Percentiles rank a stretch among this genome's conserved stretches.
Conservation (phyloP, 2,888 invertebrate species). For the Campoplex capitator region DNA sequence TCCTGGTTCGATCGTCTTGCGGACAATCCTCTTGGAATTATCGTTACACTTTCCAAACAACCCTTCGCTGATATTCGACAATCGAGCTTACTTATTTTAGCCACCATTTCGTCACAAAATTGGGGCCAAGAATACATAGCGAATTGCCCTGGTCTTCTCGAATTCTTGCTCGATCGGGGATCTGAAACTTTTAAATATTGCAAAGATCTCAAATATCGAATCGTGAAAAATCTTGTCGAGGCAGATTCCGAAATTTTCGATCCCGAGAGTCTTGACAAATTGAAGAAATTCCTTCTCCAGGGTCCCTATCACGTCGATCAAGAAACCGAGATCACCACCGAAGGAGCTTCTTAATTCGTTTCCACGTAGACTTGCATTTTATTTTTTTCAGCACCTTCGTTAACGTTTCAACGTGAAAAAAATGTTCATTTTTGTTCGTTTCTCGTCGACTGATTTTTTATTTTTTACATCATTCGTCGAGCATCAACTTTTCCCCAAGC, state of each 20-base stretch:
- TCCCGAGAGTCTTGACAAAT: slow-evolving; percentile 87
- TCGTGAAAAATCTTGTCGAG: slow-evolving; percentile 88
- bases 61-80: slow-evolving; percentile 93
- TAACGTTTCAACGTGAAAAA: too few species aligned
- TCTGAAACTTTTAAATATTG: slow-evolving; percentile 89
- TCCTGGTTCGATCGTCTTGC: slow-evolving; percentile 88
- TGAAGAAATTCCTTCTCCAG: slow-evolving; percentile 90
- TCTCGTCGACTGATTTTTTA: too few species aligned
- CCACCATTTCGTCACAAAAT: slow-evolving; percentile 88
- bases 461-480: too few species aligned
- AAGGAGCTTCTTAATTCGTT: slow-evolving; percentile 85
- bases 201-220: slow-evolving; percentile 91
- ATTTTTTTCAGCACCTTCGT: too few species aligned
- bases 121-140: slow-evolving; percentile 93
- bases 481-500: too few species aligned
- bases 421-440: background rate
- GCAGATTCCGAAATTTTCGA: slow-evolving; percentile 87
- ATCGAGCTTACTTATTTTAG: slow-evolving; percentile 89
- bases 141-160: slow-evolving; percentile 90
- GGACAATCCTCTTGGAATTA: slow-evolving; percentile 87
- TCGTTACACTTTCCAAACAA: slow-evolving; percentile 89
- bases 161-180: slow-evolving; percentile 92
- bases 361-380: background rate
- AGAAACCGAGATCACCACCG: slow-evolving; percentile 91
- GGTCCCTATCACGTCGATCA: slow-evolving; percentile 92